Conservation (phyloP, 2,888 invertebrate species). For the Protonemura montana region DNA sequence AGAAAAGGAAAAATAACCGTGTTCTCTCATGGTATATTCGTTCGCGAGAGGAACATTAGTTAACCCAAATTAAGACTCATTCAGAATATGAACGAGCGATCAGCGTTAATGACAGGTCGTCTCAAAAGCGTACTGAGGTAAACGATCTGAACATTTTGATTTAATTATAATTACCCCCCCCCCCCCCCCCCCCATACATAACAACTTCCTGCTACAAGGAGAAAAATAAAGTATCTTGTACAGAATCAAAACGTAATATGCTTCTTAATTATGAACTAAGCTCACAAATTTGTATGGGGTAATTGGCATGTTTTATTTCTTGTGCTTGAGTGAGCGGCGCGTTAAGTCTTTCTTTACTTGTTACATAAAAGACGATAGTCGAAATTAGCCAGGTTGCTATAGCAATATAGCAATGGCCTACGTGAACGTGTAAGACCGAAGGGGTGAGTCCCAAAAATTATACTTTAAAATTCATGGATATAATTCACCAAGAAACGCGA, state of each 20-base stretch:
- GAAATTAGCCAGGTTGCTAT: slow-evolving; percentile 37
- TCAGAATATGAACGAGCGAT: neutral
- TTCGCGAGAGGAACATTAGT: neutral
- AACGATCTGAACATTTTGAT: neutral
- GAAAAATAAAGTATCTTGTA: neutral
- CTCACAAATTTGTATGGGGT: neutral
- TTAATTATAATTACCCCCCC: neutral
- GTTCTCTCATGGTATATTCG: neutral
- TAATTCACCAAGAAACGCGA: slow-evolving; percentile 32
- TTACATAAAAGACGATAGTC: neutral
- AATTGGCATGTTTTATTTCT: neutral
- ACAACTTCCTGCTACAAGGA: neutral
- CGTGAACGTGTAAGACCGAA: neutral
- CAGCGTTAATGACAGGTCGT: neutral
- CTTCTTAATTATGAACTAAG: neutral
- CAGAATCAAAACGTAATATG: neutral
- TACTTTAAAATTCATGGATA: slow-evolving; percentile 42
- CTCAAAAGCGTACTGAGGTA: neutral
- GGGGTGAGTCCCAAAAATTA: slow-evolving; percentile 28
- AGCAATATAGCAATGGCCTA: slow-evolving; percentile 9
- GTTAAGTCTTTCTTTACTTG: neutral
- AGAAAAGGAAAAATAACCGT: neutral
- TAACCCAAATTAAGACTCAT: neutral
- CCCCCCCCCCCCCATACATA: too few species aligned
- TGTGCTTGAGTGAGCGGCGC: neutral